Base-by-base conservation (phyloP, 2,797 vertebrate genomes). In the Hemitrygon akajei region DNA sequence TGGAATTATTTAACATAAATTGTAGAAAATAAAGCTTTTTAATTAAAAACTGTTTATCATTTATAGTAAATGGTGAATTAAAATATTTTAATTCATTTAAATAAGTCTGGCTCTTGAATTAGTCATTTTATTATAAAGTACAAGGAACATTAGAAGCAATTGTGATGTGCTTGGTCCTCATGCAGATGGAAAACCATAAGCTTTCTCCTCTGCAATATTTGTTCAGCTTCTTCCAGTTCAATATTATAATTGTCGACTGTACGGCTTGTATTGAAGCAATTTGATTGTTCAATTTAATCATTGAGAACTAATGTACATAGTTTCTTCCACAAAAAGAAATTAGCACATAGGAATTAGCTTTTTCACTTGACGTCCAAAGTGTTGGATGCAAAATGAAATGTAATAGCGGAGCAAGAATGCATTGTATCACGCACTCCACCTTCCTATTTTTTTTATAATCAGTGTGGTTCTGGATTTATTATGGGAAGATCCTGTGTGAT, bases 341-440 rank as follows among this genome's bases (percentile, higher is more conserved):
- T 93, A 94, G 91, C 76, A 91, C 56, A 84, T 84, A 82, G 60
- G 86, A 93, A 93, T 87, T 93, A 91, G 80, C 92, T 94, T 94
- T 94, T 95, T 93, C 94, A 94, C 56, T 94, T 94, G 69, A 92
- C 94, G 94, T 94, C 93, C 60, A 87, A 94, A 93, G 93, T 91
- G 81, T 56, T 27, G 12, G 30, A 58, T 60, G 94, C 93, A 94
- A 30, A 58, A n/a, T 94, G 79, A 94, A 94, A 91, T 81, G 63
- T 71, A 63, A 91, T 34, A 40, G 63, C 63, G 16, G n/a, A 47
- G 93, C 93, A 69, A 94, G 22, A 69, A 20, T 93, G 75, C 94
- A 94, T 93, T 86, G 84, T 93, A 94, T 91, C 75, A 92, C 58
- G 93, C 3, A 60, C 56, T 40, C n/a, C 3, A 5, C 20, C 60